phyloP scores from a whole-genome alignment of 2,797 vertebrate genomes.

The Coilia nasus region DNA sequence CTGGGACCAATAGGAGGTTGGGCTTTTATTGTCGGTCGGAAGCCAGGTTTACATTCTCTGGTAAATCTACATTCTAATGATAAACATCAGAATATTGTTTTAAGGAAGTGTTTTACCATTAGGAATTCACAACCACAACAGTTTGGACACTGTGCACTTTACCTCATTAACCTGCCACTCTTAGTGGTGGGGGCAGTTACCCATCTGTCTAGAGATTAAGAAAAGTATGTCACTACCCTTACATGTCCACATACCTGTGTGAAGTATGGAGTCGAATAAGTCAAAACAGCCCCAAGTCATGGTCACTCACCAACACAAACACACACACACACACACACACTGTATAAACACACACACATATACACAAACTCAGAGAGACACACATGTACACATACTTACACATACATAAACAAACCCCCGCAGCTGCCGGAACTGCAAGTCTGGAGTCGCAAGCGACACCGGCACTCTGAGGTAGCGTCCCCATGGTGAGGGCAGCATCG shows the following conservation, averaged over 20 bases:
- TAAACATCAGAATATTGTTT: neutral
- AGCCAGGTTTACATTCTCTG: too few relatives aligned
- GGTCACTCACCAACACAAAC: neutral
- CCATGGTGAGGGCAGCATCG: neutral
- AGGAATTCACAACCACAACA: too few relatives aligned
- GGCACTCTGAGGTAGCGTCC: neutral
- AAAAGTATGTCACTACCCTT: neutral
- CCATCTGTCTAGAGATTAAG: neutral
- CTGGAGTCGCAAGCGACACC: neutral
- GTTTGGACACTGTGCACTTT: too few relatives aligned
- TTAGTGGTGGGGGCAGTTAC: neutral
- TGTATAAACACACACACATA: too few relatives aligned
- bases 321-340: too few relatives aligned
- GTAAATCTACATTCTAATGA: too few relatives aligned
- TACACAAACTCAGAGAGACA: too few relatives aligned
- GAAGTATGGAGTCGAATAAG: neutral
- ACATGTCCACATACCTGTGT: neutral
- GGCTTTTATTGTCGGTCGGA: too few relatives aligned
- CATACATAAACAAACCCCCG: neutral
- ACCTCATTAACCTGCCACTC: neutral
- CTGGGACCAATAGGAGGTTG: too few relatives aligned
- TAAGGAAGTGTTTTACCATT: neutral
- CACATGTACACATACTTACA: neutral
- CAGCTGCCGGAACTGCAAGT: neutral
- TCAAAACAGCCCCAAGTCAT: neutral